These are phyloP conservation scores for Danionella dracula DNA, from an alignment of 2,797 vertebrate genomes.

Conservation along the genomic window DNA sequence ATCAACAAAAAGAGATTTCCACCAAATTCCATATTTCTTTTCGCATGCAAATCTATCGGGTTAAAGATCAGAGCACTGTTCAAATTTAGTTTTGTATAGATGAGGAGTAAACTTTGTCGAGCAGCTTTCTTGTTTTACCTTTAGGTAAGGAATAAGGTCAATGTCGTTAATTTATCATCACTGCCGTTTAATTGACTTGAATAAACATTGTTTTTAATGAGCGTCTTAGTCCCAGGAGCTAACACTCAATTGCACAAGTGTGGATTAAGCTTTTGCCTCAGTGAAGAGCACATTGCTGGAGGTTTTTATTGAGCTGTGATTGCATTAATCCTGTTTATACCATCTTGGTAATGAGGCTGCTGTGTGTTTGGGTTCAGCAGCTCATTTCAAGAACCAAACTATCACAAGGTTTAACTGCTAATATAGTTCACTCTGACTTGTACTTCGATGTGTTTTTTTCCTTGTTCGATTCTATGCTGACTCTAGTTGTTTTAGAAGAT, in stretches of 20 bases:
- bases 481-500: constrained; percentile 48
- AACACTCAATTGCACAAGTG: constrained; percentile 37
- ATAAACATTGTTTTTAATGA: constrained; percentile 46
- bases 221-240: constrained; percentile 34
- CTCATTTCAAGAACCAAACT: constrained; percentile 43
- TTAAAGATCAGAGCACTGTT: constrained; percentile 20
- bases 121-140: constrained; percentile 14
- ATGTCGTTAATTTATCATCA: constrained; percentile 35
- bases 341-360: constrained; percentile 44
- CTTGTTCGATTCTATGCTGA: constrained; percentile 23
- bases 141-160: constrained; percentile 32
- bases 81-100: constrained; percentile 19
- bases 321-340: constrained; percentile 47
- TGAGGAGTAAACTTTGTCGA: constrained; percentile 2
- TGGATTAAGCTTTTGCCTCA: constrained; percentile 41
- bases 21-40: neutral
- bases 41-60: constrained; percentile 12
- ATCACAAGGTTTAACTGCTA: constrained; percentile 38
- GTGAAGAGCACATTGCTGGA: constrained; percentile 36
- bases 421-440: constrained; percentile 34
- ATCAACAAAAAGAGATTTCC: neutral
- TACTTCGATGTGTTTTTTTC: neutral
- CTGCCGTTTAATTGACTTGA: constrained; percentile 39
- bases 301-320: constrained; percentile 44
- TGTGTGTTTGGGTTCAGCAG: constrained; percentile 38